A percentile compares a stretch with the other conserved stretches of the same genome.
Conservation (phyloP, 2,113 vertebrate genomes). For the Hyperoodon ampullatus region DNA sequence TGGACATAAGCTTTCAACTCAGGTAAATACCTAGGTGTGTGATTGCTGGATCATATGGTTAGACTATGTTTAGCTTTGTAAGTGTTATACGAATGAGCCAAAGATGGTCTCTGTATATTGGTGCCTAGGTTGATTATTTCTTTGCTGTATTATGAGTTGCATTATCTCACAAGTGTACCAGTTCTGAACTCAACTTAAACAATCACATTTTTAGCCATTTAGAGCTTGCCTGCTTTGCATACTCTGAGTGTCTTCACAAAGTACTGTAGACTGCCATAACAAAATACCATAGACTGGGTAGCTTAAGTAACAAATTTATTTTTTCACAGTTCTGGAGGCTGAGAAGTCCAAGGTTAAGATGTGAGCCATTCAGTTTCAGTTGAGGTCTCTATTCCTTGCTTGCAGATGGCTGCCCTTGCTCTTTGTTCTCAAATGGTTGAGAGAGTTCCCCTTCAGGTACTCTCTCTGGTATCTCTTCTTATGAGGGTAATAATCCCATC, state of each 20-base stretch:
- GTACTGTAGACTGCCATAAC: no score
- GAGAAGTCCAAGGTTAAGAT: background rate
- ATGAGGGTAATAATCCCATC: background rate
- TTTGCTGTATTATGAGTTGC: background rate
- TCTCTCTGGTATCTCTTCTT: background rate
- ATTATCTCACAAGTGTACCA: background rate
- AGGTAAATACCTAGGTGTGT: background rate
- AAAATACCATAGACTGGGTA: background rate
- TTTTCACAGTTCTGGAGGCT: background rate
- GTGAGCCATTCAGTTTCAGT: background rate
- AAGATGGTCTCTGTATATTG: background rate
- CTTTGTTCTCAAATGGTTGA: background rate
- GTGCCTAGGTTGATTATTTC: background rate
- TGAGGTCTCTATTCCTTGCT: background rate
- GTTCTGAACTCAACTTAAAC: background rate
- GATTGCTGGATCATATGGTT: background rate
- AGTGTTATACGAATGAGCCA: background rate
- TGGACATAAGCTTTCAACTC: background rate
- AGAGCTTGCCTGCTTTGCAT: background rate
- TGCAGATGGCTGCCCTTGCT: background rate
- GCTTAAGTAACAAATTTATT: background rate
- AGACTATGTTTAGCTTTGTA: background rate
- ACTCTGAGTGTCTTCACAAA: background rate
- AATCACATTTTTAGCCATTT: background rate
- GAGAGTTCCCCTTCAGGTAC: background rate